A percentile compares a stretch with the other conserved stretches of the same genome.
These are phyloP conservation scores for Parascotia fuliginaria DNA, from an alignment of 2,888 invertebrate species.

Conservation along the genomic window DNA sequence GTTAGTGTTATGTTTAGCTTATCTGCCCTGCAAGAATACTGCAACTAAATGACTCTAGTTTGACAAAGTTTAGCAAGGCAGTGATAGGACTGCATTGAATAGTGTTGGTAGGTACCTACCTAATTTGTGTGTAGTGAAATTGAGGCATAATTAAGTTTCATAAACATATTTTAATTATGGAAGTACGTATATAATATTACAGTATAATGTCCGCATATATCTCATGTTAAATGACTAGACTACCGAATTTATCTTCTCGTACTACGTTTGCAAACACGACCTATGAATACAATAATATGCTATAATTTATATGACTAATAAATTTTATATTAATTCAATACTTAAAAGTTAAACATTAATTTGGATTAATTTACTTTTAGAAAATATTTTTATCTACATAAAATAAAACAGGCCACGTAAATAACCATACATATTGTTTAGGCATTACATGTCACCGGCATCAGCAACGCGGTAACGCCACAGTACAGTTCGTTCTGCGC, in stretches of 20 bases:
- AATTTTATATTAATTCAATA: conserved; percentile 41
- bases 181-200: conserved; percentile 30
- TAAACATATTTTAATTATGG: not conserved
- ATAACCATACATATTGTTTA: conserved; percentile 36
- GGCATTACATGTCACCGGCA: conserved; percentile 28
- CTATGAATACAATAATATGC: conserved; percentile 35
- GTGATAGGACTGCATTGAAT: no score
- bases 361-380: conserved; percentile 42
- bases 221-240: conserved; percentile 39
- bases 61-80: no score
- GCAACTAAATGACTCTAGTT: no score
- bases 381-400: conserved; percentile 35
- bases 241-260: conserved; percentile 33
- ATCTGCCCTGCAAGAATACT: no score
- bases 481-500: conserved; percentile 27
- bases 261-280: conserved; percentile 34
- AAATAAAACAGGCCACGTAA: conserved; percentile 31
- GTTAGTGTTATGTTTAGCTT: no score
- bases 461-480: conserved; percentile 16
- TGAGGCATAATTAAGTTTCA: conserved; percentile 1
- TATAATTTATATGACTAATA: conserved; percentile 45
- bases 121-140: not conserved
- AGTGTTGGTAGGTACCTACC: no score
- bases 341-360: conserved; percentile 40
- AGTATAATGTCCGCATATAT: conserved; percentile 32